Evolutionary conservation across 2,113 vertebrate species (phyloP).

Genomic region (Oryctolagus cuniculus): mOryCun1.1 NC_091436.1:106726001-106726500

Average conservation of each 20-base stretch:
- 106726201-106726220: not conserved
- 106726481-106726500: not conserved
- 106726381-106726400: not conserved
- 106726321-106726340: not conserved
- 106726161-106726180: not conserved
- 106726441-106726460: fast-evolving
- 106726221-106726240: not conserved
- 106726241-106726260: not conserved
- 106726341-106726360: fast-evolving
- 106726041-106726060: not conserved
- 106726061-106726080: not conserved
- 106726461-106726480: not conserved
- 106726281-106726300: not conserved
- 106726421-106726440: not conserved
- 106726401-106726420: not conserved
- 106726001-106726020: too few relatives aligned
- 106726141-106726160: not conserved
- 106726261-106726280: not conserved
- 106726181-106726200: not conserved
- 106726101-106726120: not conserved
- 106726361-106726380: not conserved
- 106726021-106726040: not conserved
- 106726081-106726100: not conserved
- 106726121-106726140: not conserved
- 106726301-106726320: not conserved